Evolutionary conservation across 2,888 invertebrate species (phyloP).

Genomic region (Ornithoptera priamus): DNA sequence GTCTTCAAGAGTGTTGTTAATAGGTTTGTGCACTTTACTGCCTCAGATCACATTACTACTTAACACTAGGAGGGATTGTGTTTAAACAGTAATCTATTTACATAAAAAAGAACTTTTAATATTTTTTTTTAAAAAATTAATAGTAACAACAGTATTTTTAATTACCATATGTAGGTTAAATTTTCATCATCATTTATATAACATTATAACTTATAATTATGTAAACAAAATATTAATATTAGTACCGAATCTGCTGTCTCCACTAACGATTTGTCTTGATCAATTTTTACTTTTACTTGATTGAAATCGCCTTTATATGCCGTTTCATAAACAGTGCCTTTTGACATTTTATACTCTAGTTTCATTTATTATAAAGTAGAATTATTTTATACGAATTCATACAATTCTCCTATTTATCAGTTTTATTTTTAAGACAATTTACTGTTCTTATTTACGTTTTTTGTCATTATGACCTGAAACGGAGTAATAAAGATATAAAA

Average conservation of each 20-base stretch:
- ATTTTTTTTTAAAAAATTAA: too few relatives aligned
- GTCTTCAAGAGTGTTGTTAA: too few relatives aligned
- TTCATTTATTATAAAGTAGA: background rate
- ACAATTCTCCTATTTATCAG: background rate
- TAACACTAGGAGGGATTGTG: too few relatives aligned
- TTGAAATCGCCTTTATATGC: constrained; percentile 87
- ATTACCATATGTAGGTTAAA: too few relatives aligned
- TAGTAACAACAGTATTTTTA: too few relatives aligned
- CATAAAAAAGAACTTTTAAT: too few relatives aligned
- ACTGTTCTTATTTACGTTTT: background rate
- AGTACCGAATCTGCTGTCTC: constrained; percentile 56
- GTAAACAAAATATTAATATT: background rate
- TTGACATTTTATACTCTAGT: constrained; percentile 51
- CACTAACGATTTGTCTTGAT: constrained; percentile 67
- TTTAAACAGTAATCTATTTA: too few relatives aligned
- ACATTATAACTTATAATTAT: too few relatives aligned
- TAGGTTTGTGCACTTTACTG: too few relatives aligned
- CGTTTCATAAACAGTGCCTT: constrained; percentile 80
- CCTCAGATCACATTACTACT: too few relatives aligned
- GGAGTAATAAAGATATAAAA: background rate
- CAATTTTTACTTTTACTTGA: constrained; percentile 82
- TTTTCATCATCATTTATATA: too few relatives aligned
- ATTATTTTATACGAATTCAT: background rate
- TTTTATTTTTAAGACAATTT: background rate
- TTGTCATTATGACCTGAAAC: background rate